These are phyloP conservation scores for Echinops telfairi DNA, from an alignment of 2,113 vertebrate genomes.

Conservation along the genomic window DNA sequence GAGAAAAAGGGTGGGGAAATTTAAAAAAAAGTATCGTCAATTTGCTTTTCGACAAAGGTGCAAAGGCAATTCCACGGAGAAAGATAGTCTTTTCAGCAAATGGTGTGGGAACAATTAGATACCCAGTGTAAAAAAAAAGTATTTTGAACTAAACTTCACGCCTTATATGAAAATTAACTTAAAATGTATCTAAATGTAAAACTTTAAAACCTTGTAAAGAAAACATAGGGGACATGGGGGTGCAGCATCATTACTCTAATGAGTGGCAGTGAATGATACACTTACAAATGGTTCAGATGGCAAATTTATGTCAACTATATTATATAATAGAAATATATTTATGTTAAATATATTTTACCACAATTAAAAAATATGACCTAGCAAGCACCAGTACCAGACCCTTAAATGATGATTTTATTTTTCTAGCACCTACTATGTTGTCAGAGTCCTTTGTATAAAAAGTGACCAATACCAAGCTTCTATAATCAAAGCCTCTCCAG, in stretches of 20 bases:
- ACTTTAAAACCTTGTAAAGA: not conserved
- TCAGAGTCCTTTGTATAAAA: constrained; percentile 39
- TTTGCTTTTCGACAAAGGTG: not conserved
- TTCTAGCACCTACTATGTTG: constrained; percentile 17
- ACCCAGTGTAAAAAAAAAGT: not conserved
- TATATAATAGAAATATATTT: too few relatives aligned
- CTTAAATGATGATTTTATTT: constrained; percentile 52
- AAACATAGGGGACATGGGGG: not conserved
- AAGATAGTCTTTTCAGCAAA: not conserved
- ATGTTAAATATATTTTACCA: not conserved
- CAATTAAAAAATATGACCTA: not conserved
- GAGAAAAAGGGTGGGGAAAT: not conserved
- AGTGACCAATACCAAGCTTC: not conserved
- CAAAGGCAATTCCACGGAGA: not conserved
- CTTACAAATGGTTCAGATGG: not conserved
- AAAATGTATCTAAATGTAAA: not conserved
- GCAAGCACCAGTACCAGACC: not conserved
- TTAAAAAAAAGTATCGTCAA: not conserved
- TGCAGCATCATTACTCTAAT: not conserved
- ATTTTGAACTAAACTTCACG: not conserved
- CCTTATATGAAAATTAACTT: not conserved
- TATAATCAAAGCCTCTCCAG: not conserved
- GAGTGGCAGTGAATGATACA: not conserved
- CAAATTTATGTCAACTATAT: not conserved
- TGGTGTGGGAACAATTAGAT: not conserved